Evolutionary conservation across 1,140 invertebrate genomes (phyloP).

Genomic region (Bacillus rossius): DNA sequence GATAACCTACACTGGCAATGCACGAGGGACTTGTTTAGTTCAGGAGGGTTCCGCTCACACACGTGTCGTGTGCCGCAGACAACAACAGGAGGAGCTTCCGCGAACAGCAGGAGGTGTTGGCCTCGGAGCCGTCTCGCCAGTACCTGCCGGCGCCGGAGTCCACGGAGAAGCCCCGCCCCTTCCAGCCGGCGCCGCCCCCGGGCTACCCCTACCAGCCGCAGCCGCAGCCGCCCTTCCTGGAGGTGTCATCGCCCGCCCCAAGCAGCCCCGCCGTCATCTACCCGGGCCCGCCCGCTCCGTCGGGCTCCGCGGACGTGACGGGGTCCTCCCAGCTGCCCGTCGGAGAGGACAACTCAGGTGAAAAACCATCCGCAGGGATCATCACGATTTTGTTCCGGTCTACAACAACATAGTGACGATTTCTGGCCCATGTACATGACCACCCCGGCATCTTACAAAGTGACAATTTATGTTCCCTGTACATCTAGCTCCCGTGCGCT

Average conservation of each 20-base stretch:
- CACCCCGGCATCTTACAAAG: no score
- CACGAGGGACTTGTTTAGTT: no score
- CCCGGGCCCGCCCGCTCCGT: slow-evolving; percentile 21
- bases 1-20: no score
- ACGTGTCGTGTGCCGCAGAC: background rate
- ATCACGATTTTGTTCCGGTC: background rate
- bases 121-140: slow-evolving; percentile 8
- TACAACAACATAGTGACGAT: no score
- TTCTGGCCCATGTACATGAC: no score
- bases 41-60: no score
- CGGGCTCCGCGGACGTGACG: slow-evolving; percentile 20
- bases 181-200: slow-evolving; percentile 44
- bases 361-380: slow-evolving; percentile 19
- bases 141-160: slow-evolving; percentile 53
- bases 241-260: slow-evolving; percentile 20
- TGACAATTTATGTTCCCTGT: no score
- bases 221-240: slow-evolving; percentile 20
- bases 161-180: slow-evolving; percentile 59
- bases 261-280: slow-evolving; percentile 17
- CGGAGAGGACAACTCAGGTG: slow-evolving; percentile 13
- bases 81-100: no score
- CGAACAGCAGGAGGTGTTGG: background rate
- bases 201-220: slow-evolving; percentile 22
- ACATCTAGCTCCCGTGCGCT: no score
- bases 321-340: slow-evolving; percentile 22